These are phyloP conservation scores for Halictus rubicundus DNA, from an alignment of 1,140 invertebrate genomes.

Conservation along the genomic window DNA sequence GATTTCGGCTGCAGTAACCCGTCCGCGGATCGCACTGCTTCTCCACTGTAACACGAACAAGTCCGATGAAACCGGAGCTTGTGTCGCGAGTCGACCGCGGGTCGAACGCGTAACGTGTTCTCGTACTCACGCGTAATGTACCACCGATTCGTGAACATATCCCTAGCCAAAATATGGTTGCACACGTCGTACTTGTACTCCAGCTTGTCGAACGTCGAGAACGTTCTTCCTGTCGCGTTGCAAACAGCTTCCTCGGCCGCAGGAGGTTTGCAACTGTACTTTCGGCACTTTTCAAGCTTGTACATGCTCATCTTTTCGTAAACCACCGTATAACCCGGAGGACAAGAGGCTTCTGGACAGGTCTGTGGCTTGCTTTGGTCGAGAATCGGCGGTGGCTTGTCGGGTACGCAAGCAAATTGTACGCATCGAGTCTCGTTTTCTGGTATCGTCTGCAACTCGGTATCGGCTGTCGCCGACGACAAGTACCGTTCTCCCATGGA, in stretches of 20 bases:
- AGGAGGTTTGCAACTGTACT: slow-evolving; percentile 84
- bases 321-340: slow-evolving; percentile 80
- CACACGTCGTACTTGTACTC: slow-evolving; percentile 90
- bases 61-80: no score
- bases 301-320: slow-evolving; percentile 69
- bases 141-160: slow-evolving; percentile 77
- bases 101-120: slow-evolving; percentile 6
- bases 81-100: no score
- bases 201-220: slow-evolving; percentile 89
- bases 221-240: slow-evolving; percentile 86
- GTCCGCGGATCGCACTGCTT: slow-evolving; percentile 82
- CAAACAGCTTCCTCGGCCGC: slow-evolving; percentile 84
- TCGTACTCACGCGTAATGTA: slow-evolving; percentile 63
- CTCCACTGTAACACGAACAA: slow-evolving; percentile 80
- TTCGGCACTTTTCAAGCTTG: slow-evolving; percentile 72
- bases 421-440: slow-evolving; percentile 70
- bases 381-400: slow-evolving; percentile 72
- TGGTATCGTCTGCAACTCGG: not conserved
- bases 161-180: slow-evolving; percentile 88
- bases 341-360: slow-evolving; percentile 83
- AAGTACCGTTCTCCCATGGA: not conserved
- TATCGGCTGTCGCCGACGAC: not conserved
- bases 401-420: slow-evolving; percentile 81
- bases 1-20: slow-evolving; percentile 81
- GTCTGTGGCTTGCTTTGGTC: slow-evolving; percentile 62